Evolutionary conservation across 2,797 vertebrate species (phyloP).

Genomic region (Premnoplex brunnescens): DNA sequence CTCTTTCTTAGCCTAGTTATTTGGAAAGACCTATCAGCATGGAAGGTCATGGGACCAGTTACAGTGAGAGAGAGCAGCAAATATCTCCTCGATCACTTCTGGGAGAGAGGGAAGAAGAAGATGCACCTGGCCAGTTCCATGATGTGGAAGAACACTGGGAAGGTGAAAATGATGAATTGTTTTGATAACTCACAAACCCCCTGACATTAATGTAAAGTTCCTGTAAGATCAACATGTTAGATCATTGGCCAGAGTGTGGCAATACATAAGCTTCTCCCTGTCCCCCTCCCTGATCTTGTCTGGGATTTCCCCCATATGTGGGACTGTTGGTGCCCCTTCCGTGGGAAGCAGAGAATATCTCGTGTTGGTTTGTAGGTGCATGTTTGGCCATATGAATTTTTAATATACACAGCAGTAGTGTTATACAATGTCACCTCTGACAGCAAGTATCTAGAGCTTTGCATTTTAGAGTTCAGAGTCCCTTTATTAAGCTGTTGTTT

Average conservation of each 20-base stretch:
- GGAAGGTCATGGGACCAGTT: not conserved
- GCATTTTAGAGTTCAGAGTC: not conserved
- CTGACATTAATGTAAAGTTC: not conserved
- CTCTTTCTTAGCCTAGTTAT: not conserved
- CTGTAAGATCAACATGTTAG: not conserved
- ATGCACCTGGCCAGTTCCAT: not conserved
- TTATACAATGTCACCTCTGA: not conserved
- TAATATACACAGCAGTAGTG: not conserved
- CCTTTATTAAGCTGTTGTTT: not conserved
- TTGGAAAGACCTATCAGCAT: not conserved
- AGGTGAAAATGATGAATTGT: not conserved
- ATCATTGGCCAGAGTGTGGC: not conserved
- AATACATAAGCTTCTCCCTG: not conserved
- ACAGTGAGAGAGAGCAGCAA: not conserved
- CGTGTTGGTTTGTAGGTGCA: not conserved
- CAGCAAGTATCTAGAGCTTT: not conserved
- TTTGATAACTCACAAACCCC: not conserved
- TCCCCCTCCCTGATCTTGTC: not conserved
- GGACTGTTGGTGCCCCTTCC: not conserved
- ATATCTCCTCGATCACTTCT: not conserved
- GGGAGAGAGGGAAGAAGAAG: not conserved
- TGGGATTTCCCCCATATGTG: not conserved
- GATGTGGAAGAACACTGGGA: not conserved
- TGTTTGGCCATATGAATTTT: not conserved
- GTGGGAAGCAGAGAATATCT: not conserved